Evolutionary conservation across 2,113 vertebrate genomes (phyloP).

Genomic region (Dromiciops gliroides): DNA sequence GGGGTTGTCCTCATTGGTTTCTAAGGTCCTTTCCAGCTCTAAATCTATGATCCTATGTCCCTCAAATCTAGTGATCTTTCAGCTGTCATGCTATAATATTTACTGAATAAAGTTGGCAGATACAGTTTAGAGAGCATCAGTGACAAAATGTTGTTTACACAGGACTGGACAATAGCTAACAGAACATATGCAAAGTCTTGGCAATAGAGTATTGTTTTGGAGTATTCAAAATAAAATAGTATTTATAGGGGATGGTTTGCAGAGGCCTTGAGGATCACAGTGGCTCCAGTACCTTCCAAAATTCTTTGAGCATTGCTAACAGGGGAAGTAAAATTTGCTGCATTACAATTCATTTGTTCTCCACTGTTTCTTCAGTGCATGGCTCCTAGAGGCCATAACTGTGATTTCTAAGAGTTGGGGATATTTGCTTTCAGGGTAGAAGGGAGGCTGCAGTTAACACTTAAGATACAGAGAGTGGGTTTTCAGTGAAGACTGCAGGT

Average conservation of each 20-base stretch:
- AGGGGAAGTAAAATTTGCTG: not conserved
- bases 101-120: not conserved
- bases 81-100: not conserved
- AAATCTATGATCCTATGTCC: not conserved
- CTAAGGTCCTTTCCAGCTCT: not conserved
- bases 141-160: not conserved
- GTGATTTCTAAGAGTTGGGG: not conserved
- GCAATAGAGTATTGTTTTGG: not conserved
- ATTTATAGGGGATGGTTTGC: not conserved
- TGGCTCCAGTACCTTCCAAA: not conserved
- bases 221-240: not conserved
- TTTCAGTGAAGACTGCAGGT: not conserved
- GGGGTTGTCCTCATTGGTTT: not conserved
- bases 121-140: not conserved
- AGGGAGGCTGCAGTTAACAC: not conserved
- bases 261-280: not conserved
- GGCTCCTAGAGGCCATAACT: not conserved
- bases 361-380: not conserved
- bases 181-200: slow-evolving; percentile 5
- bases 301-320: slow-evolving; percentile 1
- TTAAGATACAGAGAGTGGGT: not conserved
- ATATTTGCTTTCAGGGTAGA: not conserved
- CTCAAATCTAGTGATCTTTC: not conserved
- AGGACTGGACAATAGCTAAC: not conserved
- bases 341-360: not conserved